A percentile compares a stretch with the other conserved stretches of the same genome.
These are phyloP conservation scores for Melieria crassipennis DNA, from an alignment of 2,888 invertebrate species.

Conservation along the genomic window DNA sequence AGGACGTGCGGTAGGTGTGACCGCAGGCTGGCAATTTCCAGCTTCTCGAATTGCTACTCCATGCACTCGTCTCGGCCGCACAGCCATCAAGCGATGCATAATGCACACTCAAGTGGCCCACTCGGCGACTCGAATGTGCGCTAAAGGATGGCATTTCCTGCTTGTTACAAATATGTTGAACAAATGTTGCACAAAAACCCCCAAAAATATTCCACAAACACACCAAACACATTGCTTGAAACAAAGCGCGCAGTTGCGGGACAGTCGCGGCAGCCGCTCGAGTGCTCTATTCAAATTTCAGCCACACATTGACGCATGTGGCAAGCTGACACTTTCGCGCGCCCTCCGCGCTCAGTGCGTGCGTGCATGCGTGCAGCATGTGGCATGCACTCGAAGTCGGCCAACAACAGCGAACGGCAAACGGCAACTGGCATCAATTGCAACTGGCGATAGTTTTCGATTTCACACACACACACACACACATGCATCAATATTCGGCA, in stretches of 20 bases:
- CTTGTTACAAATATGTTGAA: slow-evolving; percentile 21
- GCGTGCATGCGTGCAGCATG: slow-evolving; percentile 1
- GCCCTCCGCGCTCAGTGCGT: too few species aligned
- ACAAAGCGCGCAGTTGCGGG: too few species aligned
- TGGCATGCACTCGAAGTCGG: slow-evolving; percentile 19
- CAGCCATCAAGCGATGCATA: too few species aligned
- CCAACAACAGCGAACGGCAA: background rate
- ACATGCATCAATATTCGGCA: background rate
- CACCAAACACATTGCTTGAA: too few species aligned
- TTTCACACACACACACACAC: background rate
- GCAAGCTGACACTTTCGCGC: slow-evolving; percentile 18
- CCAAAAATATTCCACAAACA: background rate
- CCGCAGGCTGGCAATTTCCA: too few species aligned
- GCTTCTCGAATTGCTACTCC: too few species aligned
- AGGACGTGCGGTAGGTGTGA: too few species aligned
- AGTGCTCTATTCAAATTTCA: slow-evolving; percentile 19
- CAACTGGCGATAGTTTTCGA: background rate
- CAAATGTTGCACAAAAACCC: slow-evolving; percentile 26
- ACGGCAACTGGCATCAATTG: slow-evolving; percentile 2
- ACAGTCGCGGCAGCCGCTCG: background rate
- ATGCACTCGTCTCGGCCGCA: too few species aligned
- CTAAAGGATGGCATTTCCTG: slow-evolving; percentile 14
- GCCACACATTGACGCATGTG: slow-evolving; percentile 8
- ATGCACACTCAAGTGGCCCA: slow-evolving; percentile 17
- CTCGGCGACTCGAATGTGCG: slow-evolving; percentile 12